A percentile compares a stretch with the other conserved stretches of the same genome.
phyloP scores from a whole-genome alignment of 2,797 vertebrate genomes.

The Cottoperca gobio region DNA sequence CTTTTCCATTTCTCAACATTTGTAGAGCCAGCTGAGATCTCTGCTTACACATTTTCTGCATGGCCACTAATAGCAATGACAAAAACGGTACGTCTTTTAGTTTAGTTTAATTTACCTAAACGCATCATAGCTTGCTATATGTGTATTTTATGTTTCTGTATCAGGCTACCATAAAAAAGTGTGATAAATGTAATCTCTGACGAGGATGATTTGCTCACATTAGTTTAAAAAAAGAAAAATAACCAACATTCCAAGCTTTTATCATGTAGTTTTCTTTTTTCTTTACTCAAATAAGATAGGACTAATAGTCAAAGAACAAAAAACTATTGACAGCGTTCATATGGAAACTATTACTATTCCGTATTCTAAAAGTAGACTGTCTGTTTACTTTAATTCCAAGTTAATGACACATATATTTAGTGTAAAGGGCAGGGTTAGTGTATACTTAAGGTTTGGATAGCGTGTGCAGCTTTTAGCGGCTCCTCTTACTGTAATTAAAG shows the following conservation, averaged over 20 bases:
- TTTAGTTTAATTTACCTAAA: constrained; percentile 15
- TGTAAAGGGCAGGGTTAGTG: constrained; percentile 59
- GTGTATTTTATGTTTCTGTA: not conserved
- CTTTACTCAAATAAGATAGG: constrained; percentile 10
- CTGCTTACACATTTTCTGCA: constrained; percentile 6
- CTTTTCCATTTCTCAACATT: constrained; percentile 25
- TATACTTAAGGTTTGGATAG: constrained; percentile 81
- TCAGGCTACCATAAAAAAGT: not conserved
- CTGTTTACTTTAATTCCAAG: constrained; percentile 70
- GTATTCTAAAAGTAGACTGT: constrained; percentile 54
- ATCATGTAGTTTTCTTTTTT: constrained; percentile 2
- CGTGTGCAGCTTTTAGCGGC: constrained; percentile 69
- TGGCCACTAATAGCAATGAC: constrained; percentile 4
- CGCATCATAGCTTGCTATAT: not conserved
- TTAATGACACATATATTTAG: constrained; percentile 75
- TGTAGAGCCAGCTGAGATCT: constrained; percentile 6
- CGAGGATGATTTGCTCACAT: not conserved
- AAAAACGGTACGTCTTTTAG: not conserved
- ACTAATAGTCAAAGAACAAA: constrained; percentile 16
- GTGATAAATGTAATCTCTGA: constrained; percentile 7
- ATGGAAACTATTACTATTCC: constrained; percentile 45
- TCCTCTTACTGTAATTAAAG: constrained; percentile 80
- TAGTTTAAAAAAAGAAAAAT: not conserved
- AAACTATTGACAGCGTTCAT: constrained; percentile 38
- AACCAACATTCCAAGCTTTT: not conserved